Conservation (phyloP, 1,140 invertebrate genomes). For the Sweltsa coloradensis region DNA sequence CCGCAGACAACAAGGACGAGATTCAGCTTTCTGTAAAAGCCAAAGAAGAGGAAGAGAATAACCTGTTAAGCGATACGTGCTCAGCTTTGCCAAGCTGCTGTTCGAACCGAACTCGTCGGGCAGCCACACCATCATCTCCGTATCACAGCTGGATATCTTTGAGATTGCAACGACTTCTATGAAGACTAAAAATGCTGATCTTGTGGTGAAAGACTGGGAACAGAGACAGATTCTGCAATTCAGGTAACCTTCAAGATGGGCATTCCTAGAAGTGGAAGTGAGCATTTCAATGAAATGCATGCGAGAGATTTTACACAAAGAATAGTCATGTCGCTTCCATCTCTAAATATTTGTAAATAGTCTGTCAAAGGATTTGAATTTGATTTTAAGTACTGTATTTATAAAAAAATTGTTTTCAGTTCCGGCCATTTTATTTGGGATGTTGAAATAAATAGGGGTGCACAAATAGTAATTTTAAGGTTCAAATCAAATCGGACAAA, state of each 20-base stretch:
- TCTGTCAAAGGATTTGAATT: too few species aligned
- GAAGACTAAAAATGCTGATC: slow-evolving; percentile 50
- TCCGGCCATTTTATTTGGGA: too few species aligned
- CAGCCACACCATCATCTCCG: slow-evolving; percentile 37
- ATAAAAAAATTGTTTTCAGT: too few species aligned
- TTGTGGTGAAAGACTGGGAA: slow-evolving; percentile 63
- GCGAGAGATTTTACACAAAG: neutral
- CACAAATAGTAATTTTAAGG: too few species aligned
- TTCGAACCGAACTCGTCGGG: slow-evolving; percentile 39
- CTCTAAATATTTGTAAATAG: too few species aligned
- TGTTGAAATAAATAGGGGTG: too few species aligned
- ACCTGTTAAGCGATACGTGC: slow-evolving; percentile 28
- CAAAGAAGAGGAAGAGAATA: slow-evolving; percentile 10
- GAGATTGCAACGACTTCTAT: slow-evolving; percentile 45
- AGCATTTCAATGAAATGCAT: slow-evolving; percentile 2
- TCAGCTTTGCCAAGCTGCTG: slow-evolving; percentile 33
- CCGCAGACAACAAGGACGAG: neutral
- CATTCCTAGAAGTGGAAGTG: neutral
- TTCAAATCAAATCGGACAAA: too few species aligned
- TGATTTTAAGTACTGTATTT: too few species aligned
- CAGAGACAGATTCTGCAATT: slow-evolving; percentile 63
- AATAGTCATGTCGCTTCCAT: too few species aligned
- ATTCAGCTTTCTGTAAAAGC: neutral
- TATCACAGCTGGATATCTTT: slow-evolving; percentile 38
- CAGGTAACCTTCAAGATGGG: slow-evolving; percentile 27